Conservation (phyloP, 2,113 vertebrate genomes). For the Megaleporinus macrocephalus region DNA sequence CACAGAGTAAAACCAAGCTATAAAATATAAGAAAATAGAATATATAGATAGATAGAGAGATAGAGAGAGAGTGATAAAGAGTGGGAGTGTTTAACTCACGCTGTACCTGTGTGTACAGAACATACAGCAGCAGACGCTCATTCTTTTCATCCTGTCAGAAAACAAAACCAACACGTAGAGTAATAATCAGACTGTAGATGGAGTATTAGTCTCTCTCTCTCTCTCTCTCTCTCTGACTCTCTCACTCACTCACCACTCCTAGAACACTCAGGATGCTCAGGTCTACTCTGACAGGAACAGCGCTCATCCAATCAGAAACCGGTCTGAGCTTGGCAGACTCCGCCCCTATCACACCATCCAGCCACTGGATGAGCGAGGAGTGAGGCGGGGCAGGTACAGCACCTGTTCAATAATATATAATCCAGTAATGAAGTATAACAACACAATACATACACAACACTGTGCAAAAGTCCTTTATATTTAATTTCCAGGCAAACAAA, state of each 20-base stretch:
- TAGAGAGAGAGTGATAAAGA: not conserved
- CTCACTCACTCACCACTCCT: conserved; percentile 26
- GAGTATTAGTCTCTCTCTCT: not conserved
- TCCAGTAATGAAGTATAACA: no score
- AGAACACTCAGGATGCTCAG: conserved; percentile 30
- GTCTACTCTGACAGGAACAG: conserved; percentile 30
- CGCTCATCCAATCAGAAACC: conserved; percentile 28
- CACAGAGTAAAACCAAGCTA: no score
- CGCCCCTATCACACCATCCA: conserved; percentile 17
- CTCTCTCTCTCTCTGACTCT: not conserved
- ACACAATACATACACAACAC: no score
- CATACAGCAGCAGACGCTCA: conserved; percentile 42
- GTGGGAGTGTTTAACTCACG: not conserved
- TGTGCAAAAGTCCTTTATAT: no score
- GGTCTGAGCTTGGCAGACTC: conserved; percentile 24
- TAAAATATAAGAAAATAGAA: no score
- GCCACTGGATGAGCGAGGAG: conserved; percentile 20
- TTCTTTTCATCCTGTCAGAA: conserved; percentile 39
- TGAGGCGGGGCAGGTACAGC: not conserved
- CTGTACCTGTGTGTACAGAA: conserved; percentile 42
- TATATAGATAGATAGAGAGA: not conserved
- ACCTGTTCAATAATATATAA: not conserved
- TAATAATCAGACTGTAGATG: not conserved
- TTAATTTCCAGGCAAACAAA: no score
- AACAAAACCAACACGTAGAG: not conserved